Conservation (phyloP, 2,797 vertebrate genomes). For the Gallirallus australis region DNA sequence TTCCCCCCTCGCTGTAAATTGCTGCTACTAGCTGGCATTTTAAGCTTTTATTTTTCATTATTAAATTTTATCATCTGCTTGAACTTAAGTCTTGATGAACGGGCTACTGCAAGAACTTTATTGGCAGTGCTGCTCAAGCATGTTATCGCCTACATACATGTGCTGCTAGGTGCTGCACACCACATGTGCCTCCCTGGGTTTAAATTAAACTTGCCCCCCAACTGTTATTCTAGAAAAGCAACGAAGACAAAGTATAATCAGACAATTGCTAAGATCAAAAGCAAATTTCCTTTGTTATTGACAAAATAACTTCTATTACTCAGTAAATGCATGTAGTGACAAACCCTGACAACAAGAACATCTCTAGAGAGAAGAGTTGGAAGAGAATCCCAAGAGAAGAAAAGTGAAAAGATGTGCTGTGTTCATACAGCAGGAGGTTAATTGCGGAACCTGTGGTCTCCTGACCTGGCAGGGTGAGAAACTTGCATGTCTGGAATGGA, state of each 20-base stretch:
- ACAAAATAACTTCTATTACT: neutral
- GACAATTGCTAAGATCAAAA: neutral
- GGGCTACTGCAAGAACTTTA: neutral
- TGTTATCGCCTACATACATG: neutral
- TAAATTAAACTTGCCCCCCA: neutral
- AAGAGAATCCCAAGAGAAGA: neutral
- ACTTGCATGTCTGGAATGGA: neutral
- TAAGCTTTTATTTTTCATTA: slow-evolving; percentile 19
- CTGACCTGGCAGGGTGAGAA: slow-evolving; percentile 8
- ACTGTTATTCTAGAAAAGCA: neutral
- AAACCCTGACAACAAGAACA: neutral
- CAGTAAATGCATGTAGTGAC: neutral
- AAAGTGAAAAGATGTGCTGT: neutral
- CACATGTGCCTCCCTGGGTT: neutral
- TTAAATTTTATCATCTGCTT: slow-evolving; percentile 27
- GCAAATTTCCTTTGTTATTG: neutral
- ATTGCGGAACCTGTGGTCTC: slow-evolving; percentile 1
- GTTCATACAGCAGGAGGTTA: neutral
- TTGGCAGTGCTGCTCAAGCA: neutral
- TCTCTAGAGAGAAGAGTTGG: neutral
- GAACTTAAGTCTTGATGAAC: neutral
- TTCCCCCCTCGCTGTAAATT: neutral
- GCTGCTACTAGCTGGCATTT: neutral
- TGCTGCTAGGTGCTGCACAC: neutral
- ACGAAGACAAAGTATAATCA: neutral